Percentiles rank a stretch among this genome's conserved stretches.
Conservation (phyloP, 2,113 vertebrate species). For the Brachypteracias leptosomus region DNA sequence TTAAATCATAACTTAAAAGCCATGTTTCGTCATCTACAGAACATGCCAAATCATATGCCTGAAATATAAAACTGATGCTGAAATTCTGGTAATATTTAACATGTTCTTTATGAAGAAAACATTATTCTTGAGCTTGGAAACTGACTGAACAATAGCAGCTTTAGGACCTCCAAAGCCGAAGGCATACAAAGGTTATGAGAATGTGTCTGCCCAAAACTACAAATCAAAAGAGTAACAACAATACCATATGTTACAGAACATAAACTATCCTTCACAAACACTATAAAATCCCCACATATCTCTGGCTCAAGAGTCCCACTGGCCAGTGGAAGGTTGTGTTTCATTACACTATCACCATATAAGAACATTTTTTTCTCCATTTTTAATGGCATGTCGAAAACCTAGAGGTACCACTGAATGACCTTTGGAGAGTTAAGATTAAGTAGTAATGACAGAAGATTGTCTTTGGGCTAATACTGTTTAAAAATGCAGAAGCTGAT, state of each 20-base stretch:
- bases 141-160: constrained; percentile 62
- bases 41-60: constrained; percentile 61
- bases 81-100: constrained; percentile 71
- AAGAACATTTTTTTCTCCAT: constrained; percentile 46
- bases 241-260: constrained; percentile 82
- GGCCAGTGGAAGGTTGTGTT: constrained; percentile 53
- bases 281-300: constrained; percentile 66
- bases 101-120: constrained; percentile 65
- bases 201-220: constrained; percentile 81
- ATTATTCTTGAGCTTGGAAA: constrained; percentile 59
- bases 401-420: not conserved
- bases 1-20: constrained; percentile 71
- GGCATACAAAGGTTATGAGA: constrained; percentile 81
- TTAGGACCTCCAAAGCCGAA: constrained; percentile 78
- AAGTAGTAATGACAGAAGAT: constrained; percentile 52
- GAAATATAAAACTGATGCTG: constrained; percentile 70
- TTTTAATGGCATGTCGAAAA: constrained; percentile 30
- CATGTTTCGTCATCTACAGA: constrained; percentile 39
- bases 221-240: constrained; percentile 81
- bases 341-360: constrained; percentile 52
- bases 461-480: constrained; percentile 20
- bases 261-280: constrained; percentile 68
- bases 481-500: constrained; percentile 37
- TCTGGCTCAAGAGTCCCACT: constrained; percentile 54
- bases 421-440: constrained; percentile 33